Percentiles rank a stretch among this genome's conserved stretches.
phyloP scores from a whole-genome alignment of 2,888 invertebrate genomes.

The Globia sparganii region DNA sequence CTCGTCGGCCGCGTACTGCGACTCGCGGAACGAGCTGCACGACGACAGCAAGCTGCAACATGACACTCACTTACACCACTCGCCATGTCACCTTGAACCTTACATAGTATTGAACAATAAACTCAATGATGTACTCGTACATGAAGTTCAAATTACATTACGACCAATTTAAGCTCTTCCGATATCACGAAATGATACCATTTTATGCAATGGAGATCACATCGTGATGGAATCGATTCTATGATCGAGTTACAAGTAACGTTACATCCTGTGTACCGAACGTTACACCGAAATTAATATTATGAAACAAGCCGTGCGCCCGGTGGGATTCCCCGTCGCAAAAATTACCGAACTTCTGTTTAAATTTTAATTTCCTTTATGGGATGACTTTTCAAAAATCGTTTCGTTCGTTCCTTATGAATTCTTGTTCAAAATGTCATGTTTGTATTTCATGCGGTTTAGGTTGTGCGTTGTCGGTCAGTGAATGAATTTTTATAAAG shows the following conservation, averaged over 20 bases:
- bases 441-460: neutral
- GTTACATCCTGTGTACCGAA: neutral
- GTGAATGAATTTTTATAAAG: neutral
- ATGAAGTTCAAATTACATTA: neutral
- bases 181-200: neutral
- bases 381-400: neutral
- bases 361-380: neutral
- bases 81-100: neutral
- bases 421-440: neutral
- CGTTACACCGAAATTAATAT: neutral
- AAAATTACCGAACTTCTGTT: neutral
- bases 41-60: constrained; percentile 93
- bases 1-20: constrained; percentile 93
- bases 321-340: neutral
- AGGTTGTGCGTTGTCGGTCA: neutral
- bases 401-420: neutral
- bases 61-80: neutral
- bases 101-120: neutral
- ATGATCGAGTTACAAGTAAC: neutral
- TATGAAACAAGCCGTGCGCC: neutral
- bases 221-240: neutral
- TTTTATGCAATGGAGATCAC: neutral
- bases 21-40: constrained; percentile 96
- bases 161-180: neutral
- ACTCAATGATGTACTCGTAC: neutral